Evolutionary conservation across 2,113 vertebrate species (phyloP).

Genomic region (Aspiorhynchus laticeps): DNA sequence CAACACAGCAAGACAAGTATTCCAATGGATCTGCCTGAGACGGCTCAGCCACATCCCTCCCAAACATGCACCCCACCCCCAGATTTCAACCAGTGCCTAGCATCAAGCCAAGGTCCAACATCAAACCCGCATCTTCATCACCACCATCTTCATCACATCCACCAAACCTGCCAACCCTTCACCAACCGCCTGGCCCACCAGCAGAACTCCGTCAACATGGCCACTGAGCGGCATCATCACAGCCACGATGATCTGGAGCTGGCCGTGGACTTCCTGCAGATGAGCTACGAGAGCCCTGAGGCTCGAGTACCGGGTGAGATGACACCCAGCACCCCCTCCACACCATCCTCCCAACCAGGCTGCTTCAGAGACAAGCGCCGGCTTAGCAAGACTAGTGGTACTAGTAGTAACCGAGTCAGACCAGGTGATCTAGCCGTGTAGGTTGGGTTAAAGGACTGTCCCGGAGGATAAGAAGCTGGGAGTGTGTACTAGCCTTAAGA

Average conservation of each 20-base stretch:
- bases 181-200: conserved; percentile 86
- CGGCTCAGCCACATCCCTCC: conserved; percentile 47
- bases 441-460: background rate
- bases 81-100: conserved; percentile 88
- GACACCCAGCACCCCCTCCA: conserved; percentile 61
- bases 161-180: conserved; percentile 81
- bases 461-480: background rate
- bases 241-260: conserved; percentile 74
- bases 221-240: conserved; percentile 82
- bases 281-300: conserved; percentile 69
- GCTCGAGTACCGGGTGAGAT: conserved; percentile 58
- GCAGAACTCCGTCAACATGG: conserved; percentile 90
- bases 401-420: conserved; percentile 86
- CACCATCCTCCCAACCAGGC: conserved; percentile 61
- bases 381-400: conserved; percentile 86
- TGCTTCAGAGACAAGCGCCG: conserved; percentile 85
- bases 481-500: conserved; percentile 15
- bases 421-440: conserved; percentile 89
- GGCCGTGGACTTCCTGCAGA: conserved; percentile 80
- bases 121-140: conserved; percentile 55
- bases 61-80: conserved; percentile 86
- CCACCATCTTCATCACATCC: conserved; percentile 61
- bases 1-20: conserved; percentile 40
- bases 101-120: conserved; percentile 26
- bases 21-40: conserved; percentile 66